A percentile compares a stretch with the other conserved stretches of the same genome.
phyloP scores from a whole-genome alignment of 1,140 invertebrate species.

The Listronotus bonariensis region DNA sequence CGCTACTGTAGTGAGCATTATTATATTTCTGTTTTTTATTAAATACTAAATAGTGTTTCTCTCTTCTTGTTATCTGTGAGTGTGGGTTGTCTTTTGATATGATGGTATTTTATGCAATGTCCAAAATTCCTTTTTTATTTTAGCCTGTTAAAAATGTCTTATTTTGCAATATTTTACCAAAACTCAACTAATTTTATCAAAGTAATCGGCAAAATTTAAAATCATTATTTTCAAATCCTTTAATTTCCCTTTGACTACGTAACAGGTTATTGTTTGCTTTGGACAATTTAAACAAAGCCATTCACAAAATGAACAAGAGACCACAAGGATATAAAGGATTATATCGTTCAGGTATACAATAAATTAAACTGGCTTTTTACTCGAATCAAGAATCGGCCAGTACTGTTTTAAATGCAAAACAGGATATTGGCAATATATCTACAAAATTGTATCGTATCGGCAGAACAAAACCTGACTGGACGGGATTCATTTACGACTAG shows the following conservation, averaged over 20 bases:
- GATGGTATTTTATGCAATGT: no score
- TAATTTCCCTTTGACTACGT: slow-evolving; percentile 1
- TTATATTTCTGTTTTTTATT: no score
- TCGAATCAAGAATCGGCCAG: slow-evolving; percentile 3
- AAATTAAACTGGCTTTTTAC: slow-evolving; percentile 11
- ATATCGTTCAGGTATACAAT: slow-evolving; percentile 11
- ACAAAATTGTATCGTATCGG: slow-evolving; percentile 6
- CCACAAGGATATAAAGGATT: slow-evolving; percentile 4
- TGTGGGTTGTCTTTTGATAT: no score
- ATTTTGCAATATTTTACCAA: no score
- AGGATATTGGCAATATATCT: slow-evolving; percentile 17
- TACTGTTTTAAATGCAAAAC: slow-evolving; percentile 20
- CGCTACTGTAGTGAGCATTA: no score
- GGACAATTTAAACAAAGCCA: slow-evolving; percentile 9
- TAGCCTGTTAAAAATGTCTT: no score
- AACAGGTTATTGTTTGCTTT: slow-evolving; percentile 9
- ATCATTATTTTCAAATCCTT: slow-evolving; percentile 7
- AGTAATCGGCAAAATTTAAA: no score
- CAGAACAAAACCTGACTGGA: slow-evolving; percentile 2
- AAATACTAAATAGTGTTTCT: no score
- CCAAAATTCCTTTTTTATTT: no score
- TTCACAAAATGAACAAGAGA: slow-evolving; percentile 9
- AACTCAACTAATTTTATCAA: no score
- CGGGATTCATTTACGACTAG: slow-evolving; percentile 7
- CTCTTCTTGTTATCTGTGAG: no score